A percentile compares a stretch with the other conserved stretches of the same genome.
Conservation (phyloP, 2,888 invertebrate species). For the Linyphia triangularis region DNA sequence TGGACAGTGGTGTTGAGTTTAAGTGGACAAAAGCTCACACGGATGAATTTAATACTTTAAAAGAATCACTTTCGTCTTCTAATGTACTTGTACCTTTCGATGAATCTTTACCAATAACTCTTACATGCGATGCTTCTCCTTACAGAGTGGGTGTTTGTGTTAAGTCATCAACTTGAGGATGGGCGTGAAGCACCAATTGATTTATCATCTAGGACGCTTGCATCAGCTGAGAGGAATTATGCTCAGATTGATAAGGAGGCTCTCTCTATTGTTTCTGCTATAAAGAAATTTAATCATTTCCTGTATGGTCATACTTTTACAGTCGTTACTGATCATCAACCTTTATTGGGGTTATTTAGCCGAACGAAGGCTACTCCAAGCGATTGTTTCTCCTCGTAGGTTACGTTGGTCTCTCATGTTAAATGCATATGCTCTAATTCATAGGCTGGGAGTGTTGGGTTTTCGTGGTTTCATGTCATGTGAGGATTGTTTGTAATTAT, state of each 20-base stretch:
- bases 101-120: slow-evolving; percentile 47
- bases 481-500: no score
- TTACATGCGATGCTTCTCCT: slow-evolving; percentile 76
- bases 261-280: slow-evolving; percentile 72
- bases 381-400: slow-evolving; percentile 30
- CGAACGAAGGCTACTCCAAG: not conserved
- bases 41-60: slow-evolving; percentile 37
- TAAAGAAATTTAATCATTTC: slow-evolving; percentile 77
- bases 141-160: slow-evolving; percentile 76
- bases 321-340: slow-evolving; percentile 75
- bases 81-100: slow-evolving; percentile 70
- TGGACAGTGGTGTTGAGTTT: slow-evolving; percentile 31
- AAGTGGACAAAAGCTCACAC: slow-evolving; percentile 28
- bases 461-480: no score
- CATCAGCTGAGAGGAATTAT: slow-evolving; percentile 75
- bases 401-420: slow-evolving; percentile 44
- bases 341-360: slow-evolving; percentile 46
- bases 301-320: slow-evolving; percentile 75
- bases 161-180: slow-evolving; percentile 68
- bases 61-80: slow-evolving; percentile 15
- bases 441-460: slow-evolving; percentile 26
- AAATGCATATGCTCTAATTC: slow-evolving; percentile 4
- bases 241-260: slow-evolving; percentile 75
- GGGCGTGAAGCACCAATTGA: slow-evolving; percentile 74
- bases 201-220: slow-evolving; percentile 76